Evolutionary conservation across 2,797 vertebrate species (phyloP).

Genomic region (Pseudochirops cupreus): DNA sequence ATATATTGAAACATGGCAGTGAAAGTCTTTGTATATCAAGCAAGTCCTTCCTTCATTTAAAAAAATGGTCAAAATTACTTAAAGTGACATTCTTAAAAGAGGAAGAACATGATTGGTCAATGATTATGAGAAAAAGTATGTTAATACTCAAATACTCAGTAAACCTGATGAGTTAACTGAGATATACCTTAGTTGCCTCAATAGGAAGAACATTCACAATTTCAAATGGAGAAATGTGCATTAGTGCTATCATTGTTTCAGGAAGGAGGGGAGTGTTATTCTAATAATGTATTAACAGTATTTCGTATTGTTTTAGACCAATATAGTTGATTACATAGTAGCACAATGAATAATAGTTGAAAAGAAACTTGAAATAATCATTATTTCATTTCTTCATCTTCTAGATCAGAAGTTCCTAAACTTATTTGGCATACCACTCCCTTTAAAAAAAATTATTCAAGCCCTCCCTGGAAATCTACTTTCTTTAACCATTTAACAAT

Average conservation of each 20-base stretch:
- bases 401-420: background rate
- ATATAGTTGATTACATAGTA: background rate
- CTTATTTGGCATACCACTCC: no score
- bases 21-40: background rate
- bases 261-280: background rate
- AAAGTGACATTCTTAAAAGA: background rate
- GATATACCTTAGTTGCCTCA: background rate
- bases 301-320: background rate
- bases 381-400: background rate
- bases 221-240: background rate
- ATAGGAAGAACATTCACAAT: background rate
- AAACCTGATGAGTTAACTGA: background rate
- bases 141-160: background rate
- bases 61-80: background rate
- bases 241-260: background rate
- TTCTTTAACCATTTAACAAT: no score
- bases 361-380: background rate
- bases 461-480: no score
- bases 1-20: background rate
- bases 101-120: background rate
- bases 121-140: background rate
- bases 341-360: background rate
- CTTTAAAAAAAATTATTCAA: no score
- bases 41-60: background rate
- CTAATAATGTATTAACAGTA: background rate